These are phyloP conservation scores for Synergus gifuensis DNA, from an alignment of 2,888 invertebrate genomes.

Conservation along the genomic window DNA sequence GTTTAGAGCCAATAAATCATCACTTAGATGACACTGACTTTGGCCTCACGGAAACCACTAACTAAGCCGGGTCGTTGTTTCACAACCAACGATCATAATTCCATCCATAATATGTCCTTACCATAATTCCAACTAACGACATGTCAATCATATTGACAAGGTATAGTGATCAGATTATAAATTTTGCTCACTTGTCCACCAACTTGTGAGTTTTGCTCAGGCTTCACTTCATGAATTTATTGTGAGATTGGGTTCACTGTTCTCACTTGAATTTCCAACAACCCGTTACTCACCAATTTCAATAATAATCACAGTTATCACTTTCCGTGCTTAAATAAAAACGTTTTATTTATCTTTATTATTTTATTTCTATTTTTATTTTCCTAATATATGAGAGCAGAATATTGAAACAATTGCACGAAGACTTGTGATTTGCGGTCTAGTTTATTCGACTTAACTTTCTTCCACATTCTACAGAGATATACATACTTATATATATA, in stretches of 20 bases:
- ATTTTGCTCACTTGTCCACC: neutral
- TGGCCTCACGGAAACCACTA: slow-evolving; percentile 7
- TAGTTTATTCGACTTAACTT: slow-evolving; percentile 34
- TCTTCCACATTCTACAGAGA: slow-evolving; percentile 32
- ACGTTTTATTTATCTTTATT: neutral
- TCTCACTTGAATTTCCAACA: neutral
- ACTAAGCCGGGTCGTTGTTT: neutral
- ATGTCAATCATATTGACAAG: neutral
- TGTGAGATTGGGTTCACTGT: neutral
- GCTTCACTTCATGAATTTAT: neutral
- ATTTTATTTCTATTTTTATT: neutral
- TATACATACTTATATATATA: neutral
- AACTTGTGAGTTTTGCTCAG: neutral
- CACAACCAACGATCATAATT: neutral
- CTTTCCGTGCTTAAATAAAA: neutral
- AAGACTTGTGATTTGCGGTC: slow-evolving; percentile 22
- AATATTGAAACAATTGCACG: neutral
- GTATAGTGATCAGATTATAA: neutral
- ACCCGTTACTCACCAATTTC: neutral
- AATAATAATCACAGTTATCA: neutral
- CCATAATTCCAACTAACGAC: neutral
- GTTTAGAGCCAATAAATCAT: neutral
- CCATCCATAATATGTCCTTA: neutral
- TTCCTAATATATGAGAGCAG: neutral
- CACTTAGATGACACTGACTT: neutral